Base-by-base conservation (phyloP, 2,888 invertebrate genomes). In the Xanthia icteritia region DNA sequence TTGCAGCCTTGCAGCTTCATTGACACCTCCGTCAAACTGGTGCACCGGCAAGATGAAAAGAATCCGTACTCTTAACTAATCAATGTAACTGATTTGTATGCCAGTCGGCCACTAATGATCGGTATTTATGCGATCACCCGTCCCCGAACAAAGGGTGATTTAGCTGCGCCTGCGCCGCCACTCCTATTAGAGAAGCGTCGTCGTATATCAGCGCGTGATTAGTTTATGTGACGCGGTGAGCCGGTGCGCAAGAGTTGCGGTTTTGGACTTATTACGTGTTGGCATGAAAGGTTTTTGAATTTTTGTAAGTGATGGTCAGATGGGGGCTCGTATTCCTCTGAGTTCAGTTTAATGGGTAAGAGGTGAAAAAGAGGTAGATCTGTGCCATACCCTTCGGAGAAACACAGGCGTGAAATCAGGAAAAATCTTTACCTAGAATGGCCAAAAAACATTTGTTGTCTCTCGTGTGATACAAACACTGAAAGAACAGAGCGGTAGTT, bases 211-310 rank as follows among this genome's bases (percentile, higher is more conserved):
- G 72, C 79, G 63, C 65, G 82, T 92, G 94, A 94, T 94, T 92
- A 93, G 93, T 94, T 94, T 94, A 94, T 92, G 94, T 87, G 93
- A 92, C 91, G 82, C 68, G 80, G 80, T 79, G 83, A 87, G 88
- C 84, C 86, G 84, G 79, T 83, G 84, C 85, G 79, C 81, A 63
- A 83, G 83, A 82, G 76, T 83, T 89, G 86, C 81, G 84, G 87
- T 88, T 75, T 75, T 36, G 77, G 63, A 42, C 63, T 60, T 81
- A 84, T 85, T 87, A 75, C 87, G 84, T 60, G 60, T 60, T 60
- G n/a, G 31, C 45, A 51, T n/a, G 31, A 61, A 60, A 66, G 9
- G 1, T 42, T 73, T 56, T 69, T 60, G 31, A 45, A 58, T 45
- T 45, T 48, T 63, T 36, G 20, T 45, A 27, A 61, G 39, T 56